These are phyloP conservation scores for Hydractinia echinata DNA, from an alignment of 30 jellyfish, hydroid and myxozoan genomes.

Conservation along the genomic window DNA sequence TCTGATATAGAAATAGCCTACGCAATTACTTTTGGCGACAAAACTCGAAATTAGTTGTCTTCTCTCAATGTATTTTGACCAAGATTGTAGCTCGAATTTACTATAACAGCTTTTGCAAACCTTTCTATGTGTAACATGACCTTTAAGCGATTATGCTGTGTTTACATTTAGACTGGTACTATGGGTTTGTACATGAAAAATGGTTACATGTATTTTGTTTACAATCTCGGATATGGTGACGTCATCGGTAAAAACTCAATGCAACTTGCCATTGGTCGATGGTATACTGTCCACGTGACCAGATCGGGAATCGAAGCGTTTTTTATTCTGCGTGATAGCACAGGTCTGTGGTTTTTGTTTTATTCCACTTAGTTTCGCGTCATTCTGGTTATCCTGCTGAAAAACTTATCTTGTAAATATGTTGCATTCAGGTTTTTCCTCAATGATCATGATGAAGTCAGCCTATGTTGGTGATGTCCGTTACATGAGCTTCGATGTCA, in stretches of 20 bases:
- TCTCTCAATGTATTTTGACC: too few species aligned
- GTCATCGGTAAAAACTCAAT: slow-evolving; percentile 37
- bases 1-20: too few species aligned
- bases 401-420: neutral
- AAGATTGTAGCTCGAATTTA: too few species aligned
- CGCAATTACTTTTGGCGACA: too few species aligned
- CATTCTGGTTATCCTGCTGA: too few species aligned
- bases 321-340: neutral
- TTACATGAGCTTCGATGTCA: slow-evolving; percentile 1
- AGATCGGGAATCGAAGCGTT: neutral
- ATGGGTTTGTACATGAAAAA: slow-evolving; percentile 74
- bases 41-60: too few species aligned
- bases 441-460: slow-evolving; percentile 5
- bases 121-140: too few species aligned
- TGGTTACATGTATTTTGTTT: slow-evolving; percentile 47
- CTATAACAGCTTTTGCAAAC: too few species aligned
- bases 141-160: neutral
- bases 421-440: slow-evolving; percentile 16
- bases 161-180: slow-evolving; percentile 49
- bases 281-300: slow-evolving; percentile 60
- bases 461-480: slow-evolving; percentile 19
- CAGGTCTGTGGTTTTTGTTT: neutral
- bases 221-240: slow-evolving; percentile 69
- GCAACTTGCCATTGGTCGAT: slow-evolving; percentile 40
- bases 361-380: neutral